These are phyloP conservation scores for Scrobipalpa costella DNA, from an alignment of 2,888 invertebrate species.

Conservation along the genomic window DNA sequence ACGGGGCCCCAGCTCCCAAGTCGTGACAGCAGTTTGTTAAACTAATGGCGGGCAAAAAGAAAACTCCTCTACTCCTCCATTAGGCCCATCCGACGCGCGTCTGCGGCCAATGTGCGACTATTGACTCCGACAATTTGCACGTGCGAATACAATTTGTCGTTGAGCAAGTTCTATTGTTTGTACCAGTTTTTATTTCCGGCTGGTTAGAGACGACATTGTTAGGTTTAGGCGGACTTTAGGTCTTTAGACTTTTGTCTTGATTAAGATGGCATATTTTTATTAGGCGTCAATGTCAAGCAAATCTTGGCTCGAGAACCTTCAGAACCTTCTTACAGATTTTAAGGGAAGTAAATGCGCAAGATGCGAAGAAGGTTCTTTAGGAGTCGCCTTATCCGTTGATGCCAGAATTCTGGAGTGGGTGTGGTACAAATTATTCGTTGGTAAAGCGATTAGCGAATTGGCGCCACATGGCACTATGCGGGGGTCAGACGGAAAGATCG, in stretches of 20 bases:
- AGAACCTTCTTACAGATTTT: neutral
- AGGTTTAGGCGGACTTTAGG: constrained; percentile 38
- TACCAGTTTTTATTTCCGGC: constrained; percentile 60
- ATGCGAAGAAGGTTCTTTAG: too few species aligned
- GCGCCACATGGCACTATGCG: constrained; percentile 71
- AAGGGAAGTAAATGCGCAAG: too few species aligned
- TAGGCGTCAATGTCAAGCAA: too few species aligned
- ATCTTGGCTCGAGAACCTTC: too few species aligned
- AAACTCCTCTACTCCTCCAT: constrained; percentile 65
- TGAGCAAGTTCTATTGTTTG: constrained; percentile 52
- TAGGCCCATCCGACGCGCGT: constrained; percentile 40
- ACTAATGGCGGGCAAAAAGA: constrained; percentile 72
- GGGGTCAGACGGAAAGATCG: constrained; percentile 56
- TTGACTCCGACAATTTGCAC: constrained; percentile 70
- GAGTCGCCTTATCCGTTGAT: too few species aligned
- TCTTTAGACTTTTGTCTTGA: constrained; percentile 38
- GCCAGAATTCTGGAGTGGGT: too few species aligned
- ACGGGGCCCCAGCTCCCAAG: constrained; percentile 50
- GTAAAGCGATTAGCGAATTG: constrained; percentile 72
- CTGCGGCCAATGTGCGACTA: constrained; percentile 54
- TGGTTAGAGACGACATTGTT: constrained; percentile 38
- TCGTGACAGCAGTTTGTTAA: constrained; percentile 75
- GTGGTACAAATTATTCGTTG: constrained; percentile 27
- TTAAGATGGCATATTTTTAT: too few species aligned
- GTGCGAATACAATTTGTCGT: constrained; percentile 62